A percentile compares a stretch with the other conserved stretches of the same genome.
These are phyloP conservation scores for Dermatemys mawii DNA, from an alignment of 2,113 vertebrate species.

Conservation along the genomic window DNA sequence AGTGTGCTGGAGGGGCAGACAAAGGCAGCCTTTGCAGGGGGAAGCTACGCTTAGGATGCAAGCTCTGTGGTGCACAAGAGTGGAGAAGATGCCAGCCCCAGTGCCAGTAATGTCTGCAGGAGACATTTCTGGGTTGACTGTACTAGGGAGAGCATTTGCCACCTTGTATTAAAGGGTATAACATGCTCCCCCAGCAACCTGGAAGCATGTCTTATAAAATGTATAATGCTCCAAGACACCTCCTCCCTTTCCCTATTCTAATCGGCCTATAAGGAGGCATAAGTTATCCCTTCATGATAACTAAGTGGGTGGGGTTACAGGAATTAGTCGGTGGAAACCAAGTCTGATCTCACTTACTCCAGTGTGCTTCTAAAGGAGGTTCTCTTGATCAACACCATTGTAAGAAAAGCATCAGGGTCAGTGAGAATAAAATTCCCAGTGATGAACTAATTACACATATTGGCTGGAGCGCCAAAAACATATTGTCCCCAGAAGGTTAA, in stretches of 20 bases:
- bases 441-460: conserved; percentile 52
- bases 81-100: background rate
- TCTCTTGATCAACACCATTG: conserved; percentile 38
- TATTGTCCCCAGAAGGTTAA: conserved; percentile 10
- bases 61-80: background rate
- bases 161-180: background rate
- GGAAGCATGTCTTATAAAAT: background rate
- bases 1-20: background rate
- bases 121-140: background rate
- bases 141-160: background rate
- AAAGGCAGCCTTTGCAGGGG: background rate
- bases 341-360: conserved; percentile 17
- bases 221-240: background rate
- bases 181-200: background rate
- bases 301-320: background rate
- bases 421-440: conserved; percentile 23
- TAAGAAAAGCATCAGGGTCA: conserved; percentile 34
- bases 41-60: background rate
- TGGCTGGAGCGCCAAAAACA: conserved; percentile 39
- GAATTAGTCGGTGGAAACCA: conserved; percentile 24
- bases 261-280: conserved; percentile 15
- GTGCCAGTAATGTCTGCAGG: background rate
- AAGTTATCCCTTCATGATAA: conserved; percentile 15
- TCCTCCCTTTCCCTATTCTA: background rate
- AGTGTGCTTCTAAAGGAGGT: background rate